Conservation (phyloP, 1,140 invertebrate species). For the Tetramorium alpestre region DNA sequence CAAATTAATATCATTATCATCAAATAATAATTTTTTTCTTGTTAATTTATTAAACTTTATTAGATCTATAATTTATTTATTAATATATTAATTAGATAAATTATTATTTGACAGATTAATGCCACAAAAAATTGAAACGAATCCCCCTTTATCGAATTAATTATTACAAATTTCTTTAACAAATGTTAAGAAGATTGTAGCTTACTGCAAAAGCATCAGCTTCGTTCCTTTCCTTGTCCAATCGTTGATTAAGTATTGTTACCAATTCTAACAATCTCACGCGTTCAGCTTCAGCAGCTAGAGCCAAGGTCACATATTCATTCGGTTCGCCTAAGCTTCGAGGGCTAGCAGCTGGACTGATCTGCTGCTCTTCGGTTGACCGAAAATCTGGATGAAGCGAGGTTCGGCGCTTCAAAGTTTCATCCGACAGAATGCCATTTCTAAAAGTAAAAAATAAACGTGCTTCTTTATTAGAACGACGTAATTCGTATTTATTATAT, state of each 20-base stretch:
- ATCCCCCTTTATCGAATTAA: not conserved
- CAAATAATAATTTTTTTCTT: not conserved
- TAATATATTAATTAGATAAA: constrained; percentile 3
- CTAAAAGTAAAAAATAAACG: constrained; percentile 30
- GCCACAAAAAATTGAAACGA: not conserved
- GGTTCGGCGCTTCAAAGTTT: not conserved
- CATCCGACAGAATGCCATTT: constrained; percentile 3
- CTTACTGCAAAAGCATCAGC: constrained; percentile 72
- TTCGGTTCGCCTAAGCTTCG: constrained; percentile 72
- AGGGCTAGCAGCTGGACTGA: constrained; percentile 10
- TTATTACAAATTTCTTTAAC: not conserved
- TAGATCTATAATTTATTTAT: not conserved
- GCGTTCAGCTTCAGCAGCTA: constrained; percentile 86
- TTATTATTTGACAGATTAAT: not conserved
- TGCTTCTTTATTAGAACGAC: not conserved
- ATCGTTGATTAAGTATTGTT: constrained; percentile 83
- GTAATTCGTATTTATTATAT: not conserved
- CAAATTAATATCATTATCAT: not conserved
- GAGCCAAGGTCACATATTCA: constrained; percentile 81
- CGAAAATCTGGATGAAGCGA: not conserved
- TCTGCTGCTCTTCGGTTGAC: not conserved
- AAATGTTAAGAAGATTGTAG: not conserved
- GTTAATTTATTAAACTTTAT: not conserved
- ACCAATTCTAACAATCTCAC: constrained; percentile 86
- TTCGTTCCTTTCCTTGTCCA: constrained; percentile 85